Evolutionary conservation across 23 tunicate genomes (phyloP), one percentile per base, ranked within the genome.

Genomic region (Phallusia fumigata): DNA sequence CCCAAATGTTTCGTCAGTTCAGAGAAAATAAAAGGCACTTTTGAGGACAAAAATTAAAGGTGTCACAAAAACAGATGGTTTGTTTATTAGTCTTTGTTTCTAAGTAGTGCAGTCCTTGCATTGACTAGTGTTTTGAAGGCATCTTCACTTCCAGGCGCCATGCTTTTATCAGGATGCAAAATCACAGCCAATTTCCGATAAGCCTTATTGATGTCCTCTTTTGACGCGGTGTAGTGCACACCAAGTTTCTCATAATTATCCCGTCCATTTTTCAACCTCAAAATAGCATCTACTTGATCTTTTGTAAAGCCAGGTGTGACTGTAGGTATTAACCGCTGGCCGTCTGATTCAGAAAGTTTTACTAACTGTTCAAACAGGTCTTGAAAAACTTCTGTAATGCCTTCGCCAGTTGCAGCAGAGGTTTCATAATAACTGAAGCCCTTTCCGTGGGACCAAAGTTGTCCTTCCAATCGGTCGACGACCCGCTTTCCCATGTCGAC

Each of bases 91-190:
- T 58, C 69, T 24, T 91, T 93, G 44, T 88, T 88, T 74, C 85
- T 84, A 30, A 95, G 73, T 36, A 96, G 80, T 32, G 99, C 97
- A 12, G 97, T 87, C 73, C 97, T 84, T 26, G 99, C 99, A 79
- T 88, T 96, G 3, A 88, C 96, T 31, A 96, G 84, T 18, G 79
- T 65, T 76, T 96, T 91, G 65, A 96, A 91, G 1, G 99, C 99
- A 45, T 96, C 99, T 31, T 91, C 97, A 82, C 97, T 93, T 33
- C 99, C 99, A 0, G 99, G 99, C 0, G 99, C 99, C 35, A 91
- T 90, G 76, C 82, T 91, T 73, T 96, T 96, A 50, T 96, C 99
- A 19, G 99, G 99, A 85, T 96, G 99, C 26, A 96, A 80, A 22
- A 96, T 76, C 19, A 91, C 88, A 19, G 97, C 97, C 36, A 96